phyloP scores from a whole-genome alignment of 2,888 invertebrate genomes.

The Zonitis immaculata region DNA sequence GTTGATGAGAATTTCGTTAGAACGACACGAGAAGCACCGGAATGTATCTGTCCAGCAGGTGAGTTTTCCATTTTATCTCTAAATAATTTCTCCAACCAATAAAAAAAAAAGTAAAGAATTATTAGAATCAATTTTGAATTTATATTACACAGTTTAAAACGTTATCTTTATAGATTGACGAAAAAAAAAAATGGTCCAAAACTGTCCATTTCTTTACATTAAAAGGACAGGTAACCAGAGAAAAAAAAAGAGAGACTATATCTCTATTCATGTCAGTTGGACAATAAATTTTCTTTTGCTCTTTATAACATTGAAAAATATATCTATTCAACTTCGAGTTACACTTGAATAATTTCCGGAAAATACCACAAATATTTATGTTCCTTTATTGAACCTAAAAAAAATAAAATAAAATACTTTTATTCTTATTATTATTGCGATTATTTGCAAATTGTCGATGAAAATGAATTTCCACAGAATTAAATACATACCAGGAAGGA shows the following conservation, averaged over 20 bases:
- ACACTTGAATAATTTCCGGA: not conserved
- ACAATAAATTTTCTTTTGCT: not conserved
- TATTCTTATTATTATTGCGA: too few species aligned
- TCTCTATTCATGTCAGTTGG: not conserved
- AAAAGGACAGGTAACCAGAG: too few species aligned
- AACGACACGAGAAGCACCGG: conserved; percentile 56
- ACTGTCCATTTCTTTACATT: not conserved
- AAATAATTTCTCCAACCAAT: too few species aligned
- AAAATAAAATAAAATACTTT: too few species aligned
- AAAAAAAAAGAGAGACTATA: not conserved
- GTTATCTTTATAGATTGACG: too few species aligned
- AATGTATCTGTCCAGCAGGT: conserved; percentile 73
- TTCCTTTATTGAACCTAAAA: too few species aligned
- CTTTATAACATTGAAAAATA: not conserved
- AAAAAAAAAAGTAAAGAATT: not conserved
- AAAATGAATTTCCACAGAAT: too few species aligned
- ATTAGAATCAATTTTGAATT: not conserved
- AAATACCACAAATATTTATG: not conserved
- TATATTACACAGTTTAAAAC: too few species aligned
- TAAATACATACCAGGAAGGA: too few species aligned
- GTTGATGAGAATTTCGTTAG: conserved; percentile 34
- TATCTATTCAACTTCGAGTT: not conserved
- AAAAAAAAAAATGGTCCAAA: not conserved
- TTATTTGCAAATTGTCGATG: too few species aligned
- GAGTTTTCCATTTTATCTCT: too few species aligned